Evolutionary conservation across 2,888 invertebrate genomes (phyloP).

Genomic region (Desoria tigrina): DNA sequence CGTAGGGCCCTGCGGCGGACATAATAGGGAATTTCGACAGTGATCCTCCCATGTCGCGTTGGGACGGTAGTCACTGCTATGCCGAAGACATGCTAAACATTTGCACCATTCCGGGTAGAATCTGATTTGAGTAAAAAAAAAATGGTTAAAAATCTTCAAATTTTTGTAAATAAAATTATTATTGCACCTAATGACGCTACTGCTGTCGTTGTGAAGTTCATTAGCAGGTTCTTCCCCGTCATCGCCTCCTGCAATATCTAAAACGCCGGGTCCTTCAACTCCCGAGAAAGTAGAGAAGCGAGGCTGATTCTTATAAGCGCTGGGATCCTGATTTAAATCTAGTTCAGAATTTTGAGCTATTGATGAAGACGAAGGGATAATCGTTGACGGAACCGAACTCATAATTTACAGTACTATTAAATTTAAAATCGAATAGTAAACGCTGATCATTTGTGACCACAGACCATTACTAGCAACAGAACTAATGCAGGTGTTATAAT

Average conservation of each 20-base stretch:
- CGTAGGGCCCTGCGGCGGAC: constrained; percentile 79
- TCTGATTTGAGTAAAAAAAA: constrained; percentile 23
- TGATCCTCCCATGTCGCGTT: constrained; percentile 26
- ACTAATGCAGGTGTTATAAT: no score
- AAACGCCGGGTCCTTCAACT: constrained; percentile 13
- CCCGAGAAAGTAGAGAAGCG: no score
- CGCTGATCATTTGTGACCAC: no score
- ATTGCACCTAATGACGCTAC: constrained; percentile 46
- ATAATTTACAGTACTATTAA: no score
- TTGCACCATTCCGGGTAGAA: constrained; percentile 52
- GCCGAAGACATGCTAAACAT: constrained; percentile 26
- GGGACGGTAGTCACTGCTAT: background rate
- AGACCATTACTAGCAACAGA: no score
- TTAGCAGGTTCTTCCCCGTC: constrained; percentile 19
- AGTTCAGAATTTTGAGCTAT: no score
- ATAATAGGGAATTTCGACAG: constrained; percentile 56
- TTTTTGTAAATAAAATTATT: background rate
- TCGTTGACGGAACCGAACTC: no score
- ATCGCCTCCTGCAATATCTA: constrained; percentile 32
- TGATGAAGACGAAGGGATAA: no score
- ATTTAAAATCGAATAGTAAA: no score
- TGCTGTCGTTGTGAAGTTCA: constrained; percentile 32
- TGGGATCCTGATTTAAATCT: no score
- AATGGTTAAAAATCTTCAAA: background rate
- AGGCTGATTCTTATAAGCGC: no score